Evolutionary conservation across 2,888 invertebrate species (phyloP).

Genomic region (Aspidiotus rigidus): DNA sequence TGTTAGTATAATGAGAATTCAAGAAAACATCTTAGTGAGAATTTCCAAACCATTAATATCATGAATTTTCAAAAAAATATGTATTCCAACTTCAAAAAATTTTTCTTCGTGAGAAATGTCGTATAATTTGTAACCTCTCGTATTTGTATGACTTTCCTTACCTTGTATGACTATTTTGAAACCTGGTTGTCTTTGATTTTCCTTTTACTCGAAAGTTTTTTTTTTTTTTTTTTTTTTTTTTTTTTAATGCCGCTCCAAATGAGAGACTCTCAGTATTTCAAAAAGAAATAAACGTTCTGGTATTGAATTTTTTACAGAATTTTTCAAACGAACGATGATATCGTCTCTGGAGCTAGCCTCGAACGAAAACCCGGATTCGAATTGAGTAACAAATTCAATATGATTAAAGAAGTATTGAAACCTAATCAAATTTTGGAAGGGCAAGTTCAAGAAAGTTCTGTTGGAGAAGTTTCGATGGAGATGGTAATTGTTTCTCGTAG

Average conservation of each 20-base stretch:
- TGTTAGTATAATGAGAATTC: not conserved
- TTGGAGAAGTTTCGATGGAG: not conserved
- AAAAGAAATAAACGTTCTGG: too few species aligned
- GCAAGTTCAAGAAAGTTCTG: slow-evolving; percentile 43
- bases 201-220: too few species aligned
- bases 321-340: too few species aligned
- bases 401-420: slow-evolving; percentile 54
- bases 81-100: not conserved
- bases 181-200: too few species aligned
- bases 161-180: too few species aligned
- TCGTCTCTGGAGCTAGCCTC: slow-evolving; percentile 7
- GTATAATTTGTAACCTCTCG: too few species aligned
- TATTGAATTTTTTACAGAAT: too few species aligned
- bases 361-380: slow-evolving; percentile 37
- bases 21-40: not conserved
- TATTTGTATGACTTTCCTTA: too few species aligned
- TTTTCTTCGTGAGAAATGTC: too few species aligned
- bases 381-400: slow-evolving; percentile 51
- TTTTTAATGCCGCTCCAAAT: too few species aligned
- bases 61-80: not conserved
- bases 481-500: not conserved
- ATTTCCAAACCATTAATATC: not conserved
- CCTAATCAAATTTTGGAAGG: slow-evolving; percentile 49
- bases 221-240: too few species aligned
- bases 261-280: too few species aligned